Evolutionary conservation across 2,113 vertebrate genomes (phyloP).

Genomic region (Dipodomys merriami): DNA sequence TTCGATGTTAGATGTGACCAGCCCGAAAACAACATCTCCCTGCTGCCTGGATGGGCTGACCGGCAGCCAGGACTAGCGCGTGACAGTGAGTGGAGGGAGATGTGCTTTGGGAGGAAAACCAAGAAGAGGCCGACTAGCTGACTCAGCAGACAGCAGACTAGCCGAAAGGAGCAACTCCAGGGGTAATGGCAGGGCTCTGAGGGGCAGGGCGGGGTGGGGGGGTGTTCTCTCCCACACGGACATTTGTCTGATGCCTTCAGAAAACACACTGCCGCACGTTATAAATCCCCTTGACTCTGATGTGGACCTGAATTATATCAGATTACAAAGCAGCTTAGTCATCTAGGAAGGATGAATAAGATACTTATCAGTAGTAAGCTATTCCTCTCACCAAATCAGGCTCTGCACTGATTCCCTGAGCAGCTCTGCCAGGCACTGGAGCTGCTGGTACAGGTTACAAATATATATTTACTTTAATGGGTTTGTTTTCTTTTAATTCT

Average conservation of each 20-base stretch:
- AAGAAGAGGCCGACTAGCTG: not conserved
- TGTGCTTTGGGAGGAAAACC: not conserved
- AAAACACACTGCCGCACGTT: not conserved
- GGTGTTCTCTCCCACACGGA: not conserved
- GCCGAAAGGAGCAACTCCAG: no score
- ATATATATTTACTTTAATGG: not conserved
- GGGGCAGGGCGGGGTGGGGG: no score
- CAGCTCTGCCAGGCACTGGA: not conserved
- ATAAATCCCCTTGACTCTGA: slow-evolving; percentile 22
- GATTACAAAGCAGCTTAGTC: slow-evolving; percentile 37
- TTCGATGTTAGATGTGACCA: not conserved
- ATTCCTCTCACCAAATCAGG: not conserved
- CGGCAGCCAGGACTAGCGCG: not conserved
- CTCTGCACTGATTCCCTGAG: slow-evolving; percentile 5
- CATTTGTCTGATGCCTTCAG: not conserved
- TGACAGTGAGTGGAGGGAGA: not conserved
- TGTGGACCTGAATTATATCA: not conserved
- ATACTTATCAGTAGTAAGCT: not conserved
- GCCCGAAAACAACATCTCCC: not conserved
- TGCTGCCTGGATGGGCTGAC: not conserved
- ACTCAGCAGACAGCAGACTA: no score
- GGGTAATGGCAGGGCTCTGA: no score
- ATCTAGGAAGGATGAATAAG: not conserved
- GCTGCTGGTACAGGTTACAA: slow-evolving; percentile 22
- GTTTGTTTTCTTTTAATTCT: no score